These are phyloP conservation scores for Epinotia nisella DNA, from an alignment of 2,888 invertebrate genomes.

Conservation along the genomic window DNA sequence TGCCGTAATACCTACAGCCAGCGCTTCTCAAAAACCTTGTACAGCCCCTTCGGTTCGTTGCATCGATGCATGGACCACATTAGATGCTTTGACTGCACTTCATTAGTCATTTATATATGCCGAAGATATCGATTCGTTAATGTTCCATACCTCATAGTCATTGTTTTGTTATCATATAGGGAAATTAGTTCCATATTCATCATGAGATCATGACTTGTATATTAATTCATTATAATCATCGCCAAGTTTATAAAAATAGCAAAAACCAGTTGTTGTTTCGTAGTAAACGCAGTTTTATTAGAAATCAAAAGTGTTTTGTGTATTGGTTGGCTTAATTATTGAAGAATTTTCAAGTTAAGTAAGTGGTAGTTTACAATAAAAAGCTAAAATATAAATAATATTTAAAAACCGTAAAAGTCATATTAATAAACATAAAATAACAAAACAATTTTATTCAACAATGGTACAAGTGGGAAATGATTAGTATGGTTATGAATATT, in stretches of 20 bases:
- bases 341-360: slow-evolving; percentile 3
- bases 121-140: slow-evolving; percentile 51
- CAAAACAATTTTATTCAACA: neutral
- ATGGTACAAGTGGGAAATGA: neutral
- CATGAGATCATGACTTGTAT: slow-evolving; percentile 42
- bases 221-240: slow-evolving; percentile 34
- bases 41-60: slow-evolving; percentile 80
- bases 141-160: slow-evolving; percentile 52
- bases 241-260: slow-evolving; percentile 27
- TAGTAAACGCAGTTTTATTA: slow-evolving; percentile 38
- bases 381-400: neutral
- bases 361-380: slow-evolving; percentile 21
- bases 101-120: slow-evolving; percentile 66
- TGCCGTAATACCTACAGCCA: slow-evolving; percentile 74
- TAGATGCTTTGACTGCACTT: slow-evolving; percentile 80
- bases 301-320: slow-evolving; percentile 33
- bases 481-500: neutral
- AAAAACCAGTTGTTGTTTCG: slow-evolving; percentile 33
- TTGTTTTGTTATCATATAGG: slow-evolving; percentile 45
- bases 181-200: slow-evolving; percentile 44
- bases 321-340: slow-evolving; percentile 15
- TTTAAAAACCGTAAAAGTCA: neutral
- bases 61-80: slow-evolving; percentile 82
- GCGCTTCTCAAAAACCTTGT: slow-evolving; percentile 77
- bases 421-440: neutral